Evolutionary conservation across 2,113 vertebrate genomes (phyloP).

Genomic region (Copsychus sechellarum): DNA sequence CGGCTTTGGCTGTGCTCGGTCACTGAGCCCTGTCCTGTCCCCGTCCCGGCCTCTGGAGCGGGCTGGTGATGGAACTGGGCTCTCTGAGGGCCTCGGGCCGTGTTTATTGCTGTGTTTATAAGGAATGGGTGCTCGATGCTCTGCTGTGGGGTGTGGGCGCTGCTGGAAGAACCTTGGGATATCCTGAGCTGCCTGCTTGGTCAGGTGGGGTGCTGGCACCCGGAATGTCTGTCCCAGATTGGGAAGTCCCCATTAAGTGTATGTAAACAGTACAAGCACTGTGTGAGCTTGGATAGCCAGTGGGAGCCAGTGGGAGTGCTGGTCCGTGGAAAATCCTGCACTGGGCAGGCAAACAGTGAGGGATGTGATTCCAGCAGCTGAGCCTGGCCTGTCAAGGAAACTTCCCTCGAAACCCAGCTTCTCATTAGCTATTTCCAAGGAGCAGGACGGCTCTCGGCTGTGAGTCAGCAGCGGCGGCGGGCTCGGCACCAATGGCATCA

Average conservation of each 20-base stretch:
- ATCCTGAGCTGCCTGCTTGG: fast-evolving
- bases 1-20: background rate
- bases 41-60: fast-evolving
- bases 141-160: fast-evolving
- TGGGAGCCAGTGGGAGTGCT: fast-evolving
- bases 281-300: fast-evolving
- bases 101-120: fast-evolving
- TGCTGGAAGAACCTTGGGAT: background rate
- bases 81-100: fast-evolving
- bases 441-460: background rate
- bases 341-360: background rate
- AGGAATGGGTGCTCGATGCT: fast-evolving
- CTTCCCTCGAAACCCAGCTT: background rate
- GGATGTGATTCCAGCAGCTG: background rate
- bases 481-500: background rate
- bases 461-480: background rate
- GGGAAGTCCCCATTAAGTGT: fast-evolving
- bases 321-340: fast-evolving
- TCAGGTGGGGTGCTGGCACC: fast-evolving
- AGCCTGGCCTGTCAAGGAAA: background rate
- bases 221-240: fast-evolving
- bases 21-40: background rate
- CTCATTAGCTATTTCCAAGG: background rate
- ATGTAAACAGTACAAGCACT: fast-evolving
- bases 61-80: background rate